A percentile compares a stretch with the other conserved stretches of the same genome.
These are phyloP conservation scores for Scaptomyza polygonia DNA, from an alignment of 2,888 invertebrate genomes.

Conservation along the genomic window DNA sequence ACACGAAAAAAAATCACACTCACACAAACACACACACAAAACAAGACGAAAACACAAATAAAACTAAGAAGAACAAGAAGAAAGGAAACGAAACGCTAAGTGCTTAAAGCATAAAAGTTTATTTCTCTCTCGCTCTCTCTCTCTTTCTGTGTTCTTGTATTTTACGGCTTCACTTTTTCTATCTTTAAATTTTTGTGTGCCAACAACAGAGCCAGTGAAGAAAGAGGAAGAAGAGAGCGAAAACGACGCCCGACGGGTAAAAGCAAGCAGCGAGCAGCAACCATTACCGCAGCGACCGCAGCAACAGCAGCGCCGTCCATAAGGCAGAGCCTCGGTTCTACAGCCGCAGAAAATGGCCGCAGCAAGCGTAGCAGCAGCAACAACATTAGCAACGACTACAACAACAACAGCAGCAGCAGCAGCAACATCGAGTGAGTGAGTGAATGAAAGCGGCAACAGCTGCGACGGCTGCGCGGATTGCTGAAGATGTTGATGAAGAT, in stretches of 20 bases:
- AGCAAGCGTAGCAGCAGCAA: conserved; percentile 22
- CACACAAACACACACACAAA: not conserved
- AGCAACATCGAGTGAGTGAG: conserved; percentile 44
- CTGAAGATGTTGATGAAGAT: conserved; percentile 49
- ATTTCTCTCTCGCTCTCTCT: conserved; percentile 4
- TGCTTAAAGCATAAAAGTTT: conserved; percentile 45
- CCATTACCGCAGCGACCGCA: conserved; percentile 11
- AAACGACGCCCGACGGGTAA: conserved; percentile 44
- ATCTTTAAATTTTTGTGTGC: conserved; percentile 46
- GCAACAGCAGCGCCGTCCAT: conserved; percentile 32
- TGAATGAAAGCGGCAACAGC: conserved; percentile 54
- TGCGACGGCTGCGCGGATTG: conserved; percentile 47
- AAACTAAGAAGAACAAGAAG: conserved; percentile 9
- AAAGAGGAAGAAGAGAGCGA: conserved; percentile 17
- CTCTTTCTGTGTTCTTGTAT: conserved; percentile 7
- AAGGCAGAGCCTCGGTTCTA: conserved; percentile 33
- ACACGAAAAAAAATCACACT: conserved; percentile 2
- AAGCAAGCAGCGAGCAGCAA: conserved; percentile 12
- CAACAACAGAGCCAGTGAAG: conserved; percentile 32
- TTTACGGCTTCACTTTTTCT: conserved; percentile 33
- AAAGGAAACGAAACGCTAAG: conserved; percentile 34
- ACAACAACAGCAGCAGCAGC: conserved; percentile 16
- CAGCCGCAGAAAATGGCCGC: conserved; percentile 66
- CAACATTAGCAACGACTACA: conserved; percentile 29
- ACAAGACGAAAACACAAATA: not conserved